These are phyloP conservation scores for Parotocinclus haroldoi DNA, from an alignment of 2,797 vertebrate species.

Conservation along the genomic window DNA sequence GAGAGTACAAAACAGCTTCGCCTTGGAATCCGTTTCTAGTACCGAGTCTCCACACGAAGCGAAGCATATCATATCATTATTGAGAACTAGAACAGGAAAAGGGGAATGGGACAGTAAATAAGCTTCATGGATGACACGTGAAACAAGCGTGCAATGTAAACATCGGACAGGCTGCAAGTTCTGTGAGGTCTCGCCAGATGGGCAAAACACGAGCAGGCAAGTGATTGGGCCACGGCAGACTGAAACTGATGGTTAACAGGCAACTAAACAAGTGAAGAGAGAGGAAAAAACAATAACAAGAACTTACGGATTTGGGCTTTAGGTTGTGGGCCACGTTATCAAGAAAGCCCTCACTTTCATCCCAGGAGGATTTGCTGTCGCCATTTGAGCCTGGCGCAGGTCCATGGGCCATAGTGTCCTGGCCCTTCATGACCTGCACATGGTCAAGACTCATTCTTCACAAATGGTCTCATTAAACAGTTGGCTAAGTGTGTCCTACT, in stretches of 20 bases:
- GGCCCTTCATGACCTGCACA: constrained; percentile 67
- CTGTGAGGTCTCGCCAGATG: constrained; percentile 3
- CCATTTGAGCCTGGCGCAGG: constrained; percentile 63
- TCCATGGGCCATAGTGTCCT: constrained; percentile 56
- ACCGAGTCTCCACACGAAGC: background rate
- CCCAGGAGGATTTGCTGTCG: constrained; percentile 67
- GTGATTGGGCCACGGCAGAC: background rate
- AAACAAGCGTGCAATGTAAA: constrained; percentile 50
- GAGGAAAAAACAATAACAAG: background rate
- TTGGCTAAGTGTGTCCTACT: constrained; percentile 9
- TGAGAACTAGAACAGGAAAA: no score
- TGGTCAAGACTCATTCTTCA: constrained; percentile 74
- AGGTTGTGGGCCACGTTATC: constrained; percentile 71
- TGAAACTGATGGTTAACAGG: background rate
- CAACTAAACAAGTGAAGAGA: background rate
- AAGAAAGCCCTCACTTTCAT: constrained; percentile 58
- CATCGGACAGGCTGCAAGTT: constrained; percentile 8
- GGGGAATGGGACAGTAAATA: background rate
- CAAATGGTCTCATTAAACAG: constrained; percentile 47
- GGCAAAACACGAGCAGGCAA: background rate
- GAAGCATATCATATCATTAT: background rate
- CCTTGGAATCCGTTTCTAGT: no score
- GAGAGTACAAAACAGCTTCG: background rate
- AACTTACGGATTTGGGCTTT: constrained; percentile 88
- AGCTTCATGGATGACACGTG: constrained; percentile 10